Base-by-base conservation (phyloP, 2,888 invertebrate species). In the Polyploca ridens region DNA sequence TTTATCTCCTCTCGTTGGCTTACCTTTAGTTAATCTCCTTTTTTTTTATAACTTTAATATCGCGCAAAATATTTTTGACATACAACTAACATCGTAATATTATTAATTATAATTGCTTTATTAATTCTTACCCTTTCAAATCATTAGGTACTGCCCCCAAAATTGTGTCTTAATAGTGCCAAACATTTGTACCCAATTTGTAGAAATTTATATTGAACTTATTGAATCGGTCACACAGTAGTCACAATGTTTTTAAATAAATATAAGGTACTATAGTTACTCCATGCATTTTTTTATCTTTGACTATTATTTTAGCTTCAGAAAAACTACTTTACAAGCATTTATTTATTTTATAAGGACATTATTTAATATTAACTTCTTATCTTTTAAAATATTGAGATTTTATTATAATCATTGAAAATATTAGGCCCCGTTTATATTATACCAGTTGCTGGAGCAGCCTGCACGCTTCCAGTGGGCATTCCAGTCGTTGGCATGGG, bases 151-250 rank as follows among this genome's bases (percentile, higher is more conserved):
- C 38, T 59, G 10, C 44, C 41, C 58, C 46, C 65, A 69, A 83
- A 83, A 84, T 85, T 75, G 87, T 86, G 88, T 87, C 86, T 88
- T 88, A 88, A 80, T 87, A 85, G 89, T 89, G 89, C 89, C 89
- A 90, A 89, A 82, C 62, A 74, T 82, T 80, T 83, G 69, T 80
- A 83, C 75, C 76, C 78, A 70, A 72, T 81, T 83, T 81, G 78
- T 80, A 81, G 73, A 66, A 64, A 68, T 81, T 79, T 80, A 70
- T 81, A 80, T 71, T 72, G 58, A 65, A 54, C 19, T 63, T 59
- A 64, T 49, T 64, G 58, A 64, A 67, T 71, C 63, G 64, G 67
- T 69, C 66, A 71, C 68, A 67, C 59, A 44, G 57, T 67, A 63
- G 60, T 66, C 62, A 63, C 66, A 54, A 58, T 64, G 64, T 65